phyloP scores from a whole-genome alignment of 1,140 invertebrate genomes.

The Drosophila oshimai region DNA sequence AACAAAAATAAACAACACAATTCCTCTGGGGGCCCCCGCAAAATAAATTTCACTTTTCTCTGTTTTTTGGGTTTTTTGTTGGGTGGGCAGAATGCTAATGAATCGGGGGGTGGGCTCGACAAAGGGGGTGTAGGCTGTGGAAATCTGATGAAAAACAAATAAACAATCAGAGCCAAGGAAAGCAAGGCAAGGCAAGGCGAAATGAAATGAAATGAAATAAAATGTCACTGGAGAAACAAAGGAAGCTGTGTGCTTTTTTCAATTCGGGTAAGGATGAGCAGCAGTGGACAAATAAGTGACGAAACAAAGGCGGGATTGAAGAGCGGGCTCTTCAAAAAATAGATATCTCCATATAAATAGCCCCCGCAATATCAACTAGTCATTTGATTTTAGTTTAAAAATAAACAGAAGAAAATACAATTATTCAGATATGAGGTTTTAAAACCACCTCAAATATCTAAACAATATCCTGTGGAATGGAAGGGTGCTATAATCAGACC shows the following conservation, averaged over 20 bases:
- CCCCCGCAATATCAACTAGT: no score
- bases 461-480: no score
- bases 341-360: no score
- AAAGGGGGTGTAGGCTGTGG: not conserved
- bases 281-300: slow-evolving; percentile 5
- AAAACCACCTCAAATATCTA: no score
- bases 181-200: slow-evolving; percentile 4
- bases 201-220: slow-evolving; percentile 24
- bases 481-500: not conserved
- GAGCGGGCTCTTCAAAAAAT: not conserved
- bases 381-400: not conserved
- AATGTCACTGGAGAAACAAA: slow-evolving; percentile 33
- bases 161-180: slow-evolving; percentile 52
- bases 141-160: slow-evolving; percentile 66
- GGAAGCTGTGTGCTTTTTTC: not conserved
- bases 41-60: slow-evolving; percentile 10
- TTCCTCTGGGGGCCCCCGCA: slow-evolving; percentile 17
- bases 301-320: slow-evolving; percentile 1
- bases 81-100: slow-evolving; percentile 55
- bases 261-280: not conserved
- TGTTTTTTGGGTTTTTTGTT: not conserved
- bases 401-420: not conserved
- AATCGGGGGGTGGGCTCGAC: slow-evolving; percentile 24
- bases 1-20: slow-evolving; percentile 54
- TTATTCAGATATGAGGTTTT: no score